Conservation (phyloP, 2,888 invertebrate genomes). For the Andrena hattorfiana region DNA sequence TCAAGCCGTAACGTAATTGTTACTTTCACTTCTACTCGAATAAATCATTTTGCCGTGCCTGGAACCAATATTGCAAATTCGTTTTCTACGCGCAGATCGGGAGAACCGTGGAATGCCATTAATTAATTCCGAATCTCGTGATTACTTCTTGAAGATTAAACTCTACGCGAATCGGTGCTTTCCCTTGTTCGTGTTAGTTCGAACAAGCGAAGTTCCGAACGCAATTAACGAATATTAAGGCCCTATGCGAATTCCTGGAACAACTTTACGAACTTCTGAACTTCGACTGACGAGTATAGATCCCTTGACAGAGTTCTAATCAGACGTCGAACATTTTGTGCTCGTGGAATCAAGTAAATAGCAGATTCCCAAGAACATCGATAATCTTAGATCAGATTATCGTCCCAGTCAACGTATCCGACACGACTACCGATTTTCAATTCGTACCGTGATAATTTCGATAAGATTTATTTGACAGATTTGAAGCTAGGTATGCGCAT, state of each 20-base stretch:
- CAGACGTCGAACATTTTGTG: too few relatives aligned
- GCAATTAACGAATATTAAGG: neutral
- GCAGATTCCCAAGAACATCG: too few relatives aligned
- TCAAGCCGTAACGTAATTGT: slow-evolving; percentile 17
- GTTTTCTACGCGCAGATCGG: neutral
- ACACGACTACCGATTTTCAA: too few relatives aligned
- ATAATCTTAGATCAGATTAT: too few relatives aligned
- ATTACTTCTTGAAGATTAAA: neutral
- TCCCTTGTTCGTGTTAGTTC: too few relatives aligned
- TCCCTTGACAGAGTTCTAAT: too few relatives aligned
- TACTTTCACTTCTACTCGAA: slow-evolving; percentile 28
- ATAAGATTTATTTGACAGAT: too few relatives aligned
- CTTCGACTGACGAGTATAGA: too few relatives aligned
- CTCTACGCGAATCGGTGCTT: neutral
- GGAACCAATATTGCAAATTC: neutral
- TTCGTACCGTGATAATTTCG: too few relatives aligned
- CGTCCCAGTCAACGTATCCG: too few relatives aligned
- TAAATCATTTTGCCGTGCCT: neutral
- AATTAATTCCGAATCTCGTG: neutral
- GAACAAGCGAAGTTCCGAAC: neutral
- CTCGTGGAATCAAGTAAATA: too few relatives aligned
- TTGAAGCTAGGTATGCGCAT: too few relatives aligned
- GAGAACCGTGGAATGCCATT: neutral
- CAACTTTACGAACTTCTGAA: neutral
- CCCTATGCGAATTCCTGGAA: neutral